These are phyloP conservation scores for Torymus auratus DNA, from an alignment of 2,888 invertebrate genomes.

Conservation along the genomic window DNA sequence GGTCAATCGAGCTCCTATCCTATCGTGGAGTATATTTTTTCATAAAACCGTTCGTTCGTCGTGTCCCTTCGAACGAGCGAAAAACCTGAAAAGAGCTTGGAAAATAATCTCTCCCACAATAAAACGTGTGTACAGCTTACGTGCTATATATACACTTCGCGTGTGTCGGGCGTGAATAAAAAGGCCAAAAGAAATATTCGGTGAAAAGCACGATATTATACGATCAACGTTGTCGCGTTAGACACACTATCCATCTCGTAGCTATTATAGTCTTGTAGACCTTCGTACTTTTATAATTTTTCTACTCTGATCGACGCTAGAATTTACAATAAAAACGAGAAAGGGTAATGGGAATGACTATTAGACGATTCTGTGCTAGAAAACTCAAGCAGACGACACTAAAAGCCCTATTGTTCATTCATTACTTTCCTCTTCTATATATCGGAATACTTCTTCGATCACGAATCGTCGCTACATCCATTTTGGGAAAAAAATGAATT, in stretches of 20 bases:
- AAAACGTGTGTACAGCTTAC: not conserved
- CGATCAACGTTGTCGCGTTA: not conserved
- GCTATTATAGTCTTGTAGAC: slow-evolving; percentile 53
- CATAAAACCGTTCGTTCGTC: slow-evolving; percentile 1
- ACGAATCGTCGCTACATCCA: slow-evolving; percentile 17
- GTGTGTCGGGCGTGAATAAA: not conserved
- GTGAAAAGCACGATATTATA: slow-evolving; percentile 5
- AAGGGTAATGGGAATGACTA: not conserved
- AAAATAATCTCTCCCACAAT: not conserved
- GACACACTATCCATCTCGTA: slow-evolving; percentile 35
- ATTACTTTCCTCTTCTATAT: not conserved
- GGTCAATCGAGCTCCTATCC: not conserved
- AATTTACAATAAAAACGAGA: slow-evolving; percentile 17
- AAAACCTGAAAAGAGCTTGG: slow-evolving; percentile 25
- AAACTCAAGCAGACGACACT: not conserved
- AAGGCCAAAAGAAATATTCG: slow-evolving; percentile 5
- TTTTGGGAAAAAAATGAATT: too few species aligned
- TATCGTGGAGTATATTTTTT: slow-evolving; percentile 15
- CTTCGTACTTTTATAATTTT: slow-evolving; percentile 73
- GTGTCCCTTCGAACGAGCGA: not conserved
- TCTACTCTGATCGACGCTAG: slow-evolving; percentile 68
- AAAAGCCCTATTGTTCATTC: not conserved
- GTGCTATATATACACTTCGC: not conserved
- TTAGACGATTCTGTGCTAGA: not conserved
- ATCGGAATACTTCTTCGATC: slow-evolving; percentile 3